These are phyloP conservation scores for Erebia aethiops DNA, from an alignment of 2,888 invertebrate genomes.

Conservation along the genomic window DNA sequence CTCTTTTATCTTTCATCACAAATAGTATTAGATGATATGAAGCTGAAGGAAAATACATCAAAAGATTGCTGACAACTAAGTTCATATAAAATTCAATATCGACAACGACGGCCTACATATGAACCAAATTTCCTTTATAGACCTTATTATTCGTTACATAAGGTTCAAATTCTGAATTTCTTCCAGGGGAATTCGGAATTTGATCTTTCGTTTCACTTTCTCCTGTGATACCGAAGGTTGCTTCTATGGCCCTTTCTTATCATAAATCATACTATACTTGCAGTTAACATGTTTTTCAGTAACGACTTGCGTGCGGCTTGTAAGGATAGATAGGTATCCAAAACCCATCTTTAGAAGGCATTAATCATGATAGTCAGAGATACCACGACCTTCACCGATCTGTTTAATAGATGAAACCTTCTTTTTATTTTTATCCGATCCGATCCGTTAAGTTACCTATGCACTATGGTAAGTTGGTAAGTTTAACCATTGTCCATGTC, in stretches of 20 bases:
- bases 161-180: constrained; percentile 27
- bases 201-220: constrained; percentile 28
- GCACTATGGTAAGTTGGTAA: too few species aligned
- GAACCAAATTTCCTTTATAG: constrained; percentile 18
- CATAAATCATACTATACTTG: constrained; percentile 51
- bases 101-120: constrained; percentile 35
- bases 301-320: constrained; percentile 35
- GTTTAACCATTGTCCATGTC: too few species aligned
- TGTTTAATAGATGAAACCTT: too few species aligned
- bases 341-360: too few species aligned
- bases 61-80: constrained; percentile 38
- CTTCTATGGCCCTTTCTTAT: constrained; percentile 35
- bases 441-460: too few species aligned
- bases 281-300: constrained; percentile 54
- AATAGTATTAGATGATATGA: constrained; percentile 29
- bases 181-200: constrained; percentile 12
- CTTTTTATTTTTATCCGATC: too few species aligned
- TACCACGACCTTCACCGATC: too few species aligned
- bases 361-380: too few species aligned
- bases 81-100: constrained; percentile 41
- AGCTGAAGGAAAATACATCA: constrained; percentile 36
- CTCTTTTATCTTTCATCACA: constrained; percentile 28
- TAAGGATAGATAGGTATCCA: constrained; percentile 27
- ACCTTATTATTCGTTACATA: constrained; percentile 19
- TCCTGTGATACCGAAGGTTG: constrained; percentile 24